Evolutionary conservation across 1,140 invertebrate genomes (phyloP).

Genomic region (Scylla paramamosain): DNA sequence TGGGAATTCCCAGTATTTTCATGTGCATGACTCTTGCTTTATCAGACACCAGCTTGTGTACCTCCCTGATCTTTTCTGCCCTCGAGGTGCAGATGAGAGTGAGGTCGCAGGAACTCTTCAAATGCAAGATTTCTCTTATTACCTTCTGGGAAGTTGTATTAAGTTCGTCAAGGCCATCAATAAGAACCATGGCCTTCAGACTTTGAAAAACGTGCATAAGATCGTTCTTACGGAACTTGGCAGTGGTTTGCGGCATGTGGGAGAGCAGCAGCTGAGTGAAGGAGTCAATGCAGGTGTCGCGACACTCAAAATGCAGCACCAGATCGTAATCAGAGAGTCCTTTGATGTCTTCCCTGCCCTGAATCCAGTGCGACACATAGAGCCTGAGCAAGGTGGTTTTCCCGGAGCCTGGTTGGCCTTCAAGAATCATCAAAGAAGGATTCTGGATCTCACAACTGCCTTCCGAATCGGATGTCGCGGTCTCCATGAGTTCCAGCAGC

Average conservation of each 20-base stretch:
- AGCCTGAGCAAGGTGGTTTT: slow-evolving; percentile 57
- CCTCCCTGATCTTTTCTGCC: slow-evolving; percentile 53
- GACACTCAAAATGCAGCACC: slow-evolving; percentile 51
- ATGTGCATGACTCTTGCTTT: slow-evolving; percentile 25
- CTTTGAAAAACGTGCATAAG: slow-evolving; percentile 23
- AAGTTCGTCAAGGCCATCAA: slow-evolving; percentile 62
- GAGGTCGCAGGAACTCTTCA: slow-evolving; percentile 25
- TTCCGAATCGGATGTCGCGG: background rate
- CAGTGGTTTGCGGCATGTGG: slow-evolving; percentile 44
- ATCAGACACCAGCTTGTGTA: background rate
- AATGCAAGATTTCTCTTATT: slow-evolving; percentile 44
- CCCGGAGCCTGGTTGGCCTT: slow-evolving; percentile 46
- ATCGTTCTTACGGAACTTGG: slow-evolving; percentile 36
- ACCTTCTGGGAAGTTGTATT: slow-evolving; percentile 37
- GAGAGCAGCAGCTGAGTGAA: slow-evolving; percentile 34
- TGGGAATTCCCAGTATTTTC: slow-evolving; percentile 49
- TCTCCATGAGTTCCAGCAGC: slow-evolving; percentile 36
- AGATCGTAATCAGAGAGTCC: slow-evolving; percentile 55
- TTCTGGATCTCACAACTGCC: background rate
- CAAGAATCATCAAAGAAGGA: slow-evolving; percentile 26
- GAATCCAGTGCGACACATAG: slow-evolving; percentile 44
- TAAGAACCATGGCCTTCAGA: slow-evolving; percentile 52
- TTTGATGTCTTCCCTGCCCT: background rate
- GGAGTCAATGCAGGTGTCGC: slow-evolving; percentile 44
- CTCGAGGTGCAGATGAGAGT: slow-evolving; percentile 53